These are phyloP conservation scores for Aproaerema taeniolella DNA, from an alignment of 2,888 invertebrate genomes.

Conservation along the genomic window DNA sequence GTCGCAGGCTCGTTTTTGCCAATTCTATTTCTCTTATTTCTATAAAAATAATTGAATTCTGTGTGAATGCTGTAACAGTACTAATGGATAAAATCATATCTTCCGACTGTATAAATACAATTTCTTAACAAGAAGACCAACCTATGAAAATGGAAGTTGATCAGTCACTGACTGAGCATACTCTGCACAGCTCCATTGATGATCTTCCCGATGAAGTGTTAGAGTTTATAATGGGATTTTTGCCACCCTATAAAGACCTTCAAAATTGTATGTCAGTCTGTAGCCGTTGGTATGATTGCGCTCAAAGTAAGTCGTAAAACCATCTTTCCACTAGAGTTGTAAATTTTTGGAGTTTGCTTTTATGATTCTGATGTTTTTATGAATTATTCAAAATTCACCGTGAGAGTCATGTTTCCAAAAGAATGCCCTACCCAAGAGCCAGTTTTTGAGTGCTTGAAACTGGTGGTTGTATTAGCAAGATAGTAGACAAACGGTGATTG, in stretches of 20 bases:
- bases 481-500: no score
- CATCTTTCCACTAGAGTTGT: no score
- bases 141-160: conserved; percentile 55
- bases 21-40: not conserved
- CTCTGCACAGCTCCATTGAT: conserved; percentile 63
- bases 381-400: no score
- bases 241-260: conserved; percentile 94
- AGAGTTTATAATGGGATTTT: conserved; percentile 91
- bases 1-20: not conserved
- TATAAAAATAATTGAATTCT: not conserved
- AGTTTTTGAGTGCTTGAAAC: no score
- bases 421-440: no score
- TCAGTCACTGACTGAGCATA: conserved; percentile 46
- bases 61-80: not conserved
- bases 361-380: no score
- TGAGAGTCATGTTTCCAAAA: no score
- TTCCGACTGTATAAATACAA: not conserved
- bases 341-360: no score
- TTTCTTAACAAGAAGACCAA: no score
- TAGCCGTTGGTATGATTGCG: conserved; percentile 90
- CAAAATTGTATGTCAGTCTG: conserved; percentile 91
- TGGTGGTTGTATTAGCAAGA: no score
- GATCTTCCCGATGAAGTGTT: conserved; percentile 95
- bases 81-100: not conserved
- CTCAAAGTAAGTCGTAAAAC: conserved; percentile 86